phyloP scores from a whole-genome alignment of 2,113 vertebrate species.

The Lanius collurio region DNA sequence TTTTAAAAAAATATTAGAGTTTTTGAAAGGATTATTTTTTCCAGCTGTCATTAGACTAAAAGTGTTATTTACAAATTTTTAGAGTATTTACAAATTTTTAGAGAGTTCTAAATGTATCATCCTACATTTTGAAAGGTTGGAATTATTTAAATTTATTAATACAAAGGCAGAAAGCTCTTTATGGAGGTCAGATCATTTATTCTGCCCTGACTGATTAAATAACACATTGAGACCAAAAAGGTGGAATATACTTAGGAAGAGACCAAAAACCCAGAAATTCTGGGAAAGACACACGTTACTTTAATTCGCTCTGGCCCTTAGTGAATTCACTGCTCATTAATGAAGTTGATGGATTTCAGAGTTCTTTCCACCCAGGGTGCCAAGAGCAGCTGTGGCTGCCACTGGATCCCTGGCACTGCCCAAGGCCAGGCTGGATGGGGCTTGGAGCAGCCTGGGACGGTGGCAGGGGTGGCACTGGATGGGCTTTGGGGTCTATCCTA shows the following conservation, averaged over 20 bases:
- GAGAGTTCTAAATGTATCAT: background rate
- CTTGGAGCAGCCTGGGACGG: background rate
- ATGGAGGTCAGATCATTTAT: background rate
- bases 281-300: rapidly evolving
- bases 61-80: background rate
- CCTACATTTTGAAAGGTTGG: background rate
- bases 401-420: background rate
- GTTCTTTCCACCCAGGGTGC: background rate
- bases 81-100: background rate
- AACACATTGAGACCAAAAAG: background rate
- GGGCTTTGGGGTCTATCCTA: rapidly evolving
- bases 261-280: background rate
- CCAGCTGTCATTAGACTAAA: background rate
- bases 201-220: background rate
- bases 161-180: background rate
- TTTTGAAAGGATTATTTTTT: background rate
- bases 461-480: background rate
- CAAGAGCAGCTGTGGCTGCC: background rate
- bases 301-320: background rate
- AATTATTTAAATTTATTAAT: background rate
- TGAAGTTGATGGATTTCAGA: background rate
- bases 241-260: background rate
- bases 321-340: background rate
- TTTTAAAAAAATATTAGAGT: background rate
- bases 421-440: background rate